phyloP scores from a whole-genome alignment of 2,797 vertebrate genomes.

The Phataginus tetradactyla region DNA sequence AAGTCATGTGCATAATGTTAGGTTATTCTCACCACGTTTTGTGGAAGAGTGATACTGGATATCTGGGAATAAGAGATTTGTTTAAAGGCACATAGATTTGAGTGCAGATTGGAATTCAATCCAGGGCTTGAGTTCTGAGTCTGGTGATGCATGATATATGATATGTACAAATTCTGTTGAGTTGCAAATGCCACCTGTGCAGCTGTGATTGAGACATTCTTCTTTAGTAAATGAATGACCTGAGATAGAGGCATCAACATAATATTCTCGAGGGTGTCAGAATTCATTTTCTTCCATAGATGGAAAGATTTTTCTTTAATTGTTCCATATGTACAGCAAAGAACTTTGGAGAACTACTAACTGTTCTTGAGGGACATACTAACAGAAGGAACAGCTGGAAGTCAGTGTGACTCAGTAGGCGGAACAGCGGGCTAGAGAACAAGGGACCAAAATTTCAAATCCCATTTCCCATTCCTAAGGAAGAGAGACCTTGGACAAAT shows the following conservation, averaged over 20 bases:
- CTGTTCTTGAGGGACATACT: slow-evolving; percentile 32
- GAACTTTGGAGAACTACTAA: slow-evolving; percentile 51
- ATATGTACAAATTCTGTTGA: not conserved
- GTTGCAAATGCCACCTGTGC: not conserved
- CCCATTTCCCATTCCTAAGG: slow-evolving; percentile 10
- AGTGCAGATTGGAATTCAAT: not conserved
- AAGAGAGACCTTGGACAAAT: slow-evolving; percentile 70
- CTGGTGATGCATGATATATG: not conserved
- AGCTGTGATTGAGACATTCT: not conserved
- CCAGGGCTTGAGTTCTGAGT: not conserved
- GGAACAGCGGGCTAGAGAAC: slow-evolving; percentile 71
- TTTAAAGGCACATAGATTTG: not conserved
- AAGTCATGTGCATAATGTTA: not conserved
- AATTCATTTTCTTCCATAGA: slow-evolving; percentile 46
- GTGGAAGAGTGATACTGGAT: not conserved
- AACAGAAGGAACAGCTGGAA: slow-evolving; percentile 73
- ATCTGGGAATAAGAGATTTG: not conserved
- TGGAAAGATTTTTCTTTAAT: slow-evolving; percentile 60
- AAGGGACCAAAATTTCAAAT: slow-evolving; percentile 54
- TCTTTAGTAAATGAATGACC: not conserved
- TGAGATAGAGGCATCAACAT: not conserved
- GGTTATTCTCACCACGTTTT: not conserved
- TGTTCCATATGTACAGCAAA: slow-evolving; percentile 49
- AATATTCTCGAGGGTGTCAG: not conserved
- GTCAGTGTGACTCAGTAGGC: not conserved